Conservation (phyloP, 2,888 invertebrate genomes). For the Microctonus brassicae region DNA sequence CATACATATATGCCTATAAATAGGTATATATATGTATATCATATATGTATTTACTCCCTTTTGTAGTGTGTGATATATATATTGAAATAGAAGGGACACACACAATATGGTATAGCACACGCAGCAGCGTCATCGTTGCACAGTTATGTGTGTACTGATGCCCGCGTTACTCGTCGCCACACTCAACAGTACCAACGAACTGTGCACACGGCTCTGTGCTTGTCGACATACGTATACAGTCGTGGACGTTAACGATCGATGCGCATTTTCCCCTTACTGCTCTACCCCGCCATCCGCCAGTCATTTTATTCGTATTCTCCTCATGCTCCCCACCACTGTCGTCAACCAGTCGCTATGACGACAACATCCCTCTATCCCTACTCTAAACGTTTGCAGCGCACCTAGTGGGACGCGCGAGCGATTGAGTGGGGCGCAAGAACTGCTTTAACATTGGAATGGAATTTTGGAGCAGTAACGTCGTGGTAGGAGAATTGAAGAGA, state of each 20-base stretch:
- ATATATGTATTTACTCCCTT: constrained; percentile 26
- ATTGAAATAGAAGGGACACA: constrained; percentile 26
- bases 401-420: constrained; percentile 52
- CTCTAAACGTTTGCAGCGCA: constrained; percentile 35
- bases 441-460: constrained; percentile 32
- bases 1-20: constrained; percentile 22
- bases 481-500: constrained; percentile 1
- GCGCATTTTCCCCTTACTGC: constrained; percentile 3
- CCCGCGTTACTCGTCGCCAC: constrained; percentile 27
- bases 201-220: not conserved
- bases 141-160: constrained; percentile 23
- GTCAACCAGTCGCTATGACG: constrained; percentile 58
- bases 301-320: constrained; percentile 7
- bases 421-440: constrained; percentile 7
- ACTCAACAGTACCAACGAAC: constrained; percentile 30
- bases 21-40: not conserved
- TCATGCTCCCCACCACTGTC: not conserved
- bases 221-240: constrained; percentile 7
- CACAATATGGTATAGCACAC: constrained; percentile 11
- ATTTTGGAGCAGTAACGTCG: constrained; percentile 13
- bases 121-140: constrained; percentile 29
- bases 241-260: constrained; percentile 32
- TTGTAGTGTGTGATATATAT: constrained; percentile 8
- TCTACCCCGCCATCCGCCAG: constrained; percentile 14
- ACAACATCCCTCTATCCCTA: constrained; percentile 64